Percentiles rank a stretch among this genome's conserved stretches.
These are phyloP conservation scores for Ploceus nigricollis DNA, from an alignment of 2,113 vertebrate species.

Conservation along the genomic window DNA sequence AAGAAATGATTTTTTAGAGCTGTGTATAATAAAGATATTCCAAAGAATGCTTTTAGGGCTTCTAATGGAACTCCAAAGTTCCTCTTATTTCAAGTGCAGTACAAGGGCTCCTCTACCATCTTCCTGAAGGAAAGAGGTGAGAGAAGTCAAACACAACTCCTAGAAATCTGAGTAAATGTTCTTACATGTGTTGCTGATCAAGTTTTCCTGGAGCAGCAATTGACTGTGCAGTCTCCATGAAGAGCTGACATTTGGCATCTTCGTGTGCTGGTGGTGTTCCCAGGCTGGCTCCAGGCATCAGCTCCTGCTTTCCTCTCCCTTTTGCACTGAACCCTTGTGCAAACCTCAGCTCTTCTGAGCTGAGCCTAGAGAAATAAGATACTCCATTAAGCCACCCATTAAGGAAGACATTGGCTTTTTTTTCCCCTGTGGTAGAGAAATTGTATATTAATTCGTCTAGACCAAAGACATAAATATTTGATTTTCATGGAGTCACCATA, in stretches of 20 bases:
- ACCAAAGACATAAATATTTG: conserved; percentile 45
- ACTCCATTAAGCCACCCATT: not conserved
- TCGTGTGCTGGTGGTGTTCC: not conserved
- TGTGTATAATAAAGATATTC: not conserved
- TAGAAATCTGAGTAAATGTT: not conserved
- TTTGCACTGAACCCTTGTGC: not conserved
- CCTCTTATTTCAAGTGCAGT: not conserved
- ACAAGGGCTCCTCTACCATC: not conserved
- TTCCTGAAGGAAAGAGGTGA: not conserved
- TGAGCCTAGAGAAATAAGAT: not conserved
- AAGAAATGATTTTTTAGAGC: not conserved
- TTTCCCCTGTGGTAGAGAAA: not conserved
- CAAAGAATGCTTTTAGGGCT: not conserved
- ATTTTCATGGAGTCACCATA: not conserved
- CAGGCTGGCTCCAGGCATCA: not conserved
- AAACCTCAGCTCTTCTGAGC: not conserved
- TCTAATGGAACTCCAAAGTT: not conserved
- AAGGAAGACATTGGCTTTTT: not conserved
- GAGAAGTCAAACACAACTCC: not conserved
- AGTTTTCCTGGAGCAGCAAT: not conserved
- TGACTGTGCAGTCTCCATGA: not conserved
- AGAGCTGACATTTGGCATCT: not conserved
- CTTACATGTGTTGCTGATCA: not conserved
- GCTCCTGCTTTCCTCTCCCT: not conserved
- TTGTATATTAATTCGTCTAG: not conserved